Base-by-base conservation (phyloP, 1,140 invertebrate species). In the Tribolium madens region DNA sequence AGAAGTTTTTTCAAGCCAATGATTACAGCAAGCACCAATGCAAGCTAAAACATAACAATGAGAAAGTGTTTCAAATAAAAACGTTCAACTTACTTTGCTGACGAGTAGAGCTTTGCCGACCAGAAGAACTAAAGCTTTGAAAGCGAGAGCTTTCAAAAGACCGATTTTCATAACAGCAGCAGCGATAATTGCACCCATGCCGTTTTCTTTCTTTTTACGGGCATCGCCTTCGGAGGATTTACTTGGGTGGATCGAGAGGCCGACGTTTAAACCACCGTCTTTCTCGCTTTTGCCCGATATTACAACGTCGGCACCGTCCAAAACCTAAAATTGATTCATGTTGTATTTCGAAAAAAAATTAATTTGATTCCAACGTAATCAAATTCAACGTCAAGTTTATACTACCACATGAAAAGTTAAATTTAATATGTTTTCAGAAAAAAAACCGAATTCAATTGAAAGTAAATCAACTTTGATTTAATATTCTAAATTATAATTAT, bases 1-100 rank as follows among this genome's bases (percentile, higher is more conserved):
- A 95, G 92, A 3, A 95, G 87, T 79, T 95, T 95, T 88, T 95
- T 95, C 80, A 95, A 84, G 13, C 93, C 94, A 72, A 95, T 93
- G 72, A 95, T 92, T 18, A 91, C 91, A 0, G 93, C 93, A 7
- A 95, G 83, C 0, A 95, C 88, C 2, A 95, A 88, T 0, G 94
- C 94, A 46, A 95, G 91, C 88, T 86, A 75, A 73, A 84, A 75
- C 74, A 64, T 57, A 52, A n/a, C 36, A 64, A 78, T 13, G 50
- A 76, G 9, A 78, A 73, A 77, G 50, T 70, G 53, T 36, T 33
- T 12, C 1, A 13, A 12, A 4, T 31, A 31, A 33, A 18, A 31
- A 12, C n/a, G 21, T 26, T 26, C 21, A 26, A 7, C 77, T 75
- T 83, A 85, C 85, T 82, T 95, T 95, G 60, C 93, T 93, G 4